A percentile compares a stretch with the other conserved stretches of the same genome.
Conservation (phyloP, 2,888 invertebrate species). For the Keiferia lycopersicella region DNA sequence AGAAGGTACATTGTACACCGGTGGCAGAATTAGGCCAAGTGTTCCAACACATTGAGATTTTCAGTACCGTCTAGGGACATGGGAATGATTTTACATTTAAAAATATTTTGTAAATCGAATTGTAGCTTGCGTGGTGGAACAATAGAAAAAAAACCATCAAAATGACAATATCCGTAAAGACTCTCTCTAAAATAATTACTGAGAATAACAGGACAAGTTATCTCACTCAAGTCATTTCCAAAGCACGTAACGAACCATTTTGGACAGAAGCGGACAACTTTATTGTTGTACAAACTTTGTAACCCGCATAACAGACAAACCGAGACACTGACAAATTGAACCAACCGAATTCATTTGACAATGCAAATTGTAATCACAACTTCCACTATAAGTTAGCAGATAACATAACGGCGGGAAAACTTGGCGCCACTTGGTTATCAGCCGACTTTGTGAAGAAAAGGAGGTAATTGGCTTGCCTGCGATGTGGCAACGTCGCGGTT, state of each 20-base stretch:
- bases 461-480: too few relatives aligned
- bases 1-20: too few relatives aligned
- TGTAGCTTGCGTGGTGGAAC: too few relatives aligned
- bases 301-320: slow-evolving; percentile 18
- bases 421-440: slow-evolving; percentile 29
- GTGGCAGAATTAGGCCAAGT: slow-evolving; percentile 58
- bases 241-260: slow-evolving; percentile 14
- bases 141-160: too few relatives aligned
- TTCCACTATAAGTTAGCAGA: slow-evolving; percentile 26
- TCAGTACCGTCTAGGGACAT: slow-evolving; percentile 28
- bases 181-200: too few relatives aligned
- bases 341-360: slow-evolving; percentile 23
- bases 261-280: slow-evolving; percentile 4
- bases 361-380: slow-evolving; percentile 24
- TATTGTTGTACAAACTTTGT: slow-evolving; percentile 13
- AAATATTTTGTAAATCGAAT: too few relatives aligned
- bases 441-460: neutral
- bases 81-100: too few relatives aligned
- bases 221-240: neutral
- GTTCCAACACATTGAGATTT: slow-evolving; percentile 45
- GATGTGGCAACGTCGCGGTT: too few relatives aligned
- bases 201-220: too few relatives aligned
- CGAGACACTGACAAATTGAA: slow-evolving; percentile 22
- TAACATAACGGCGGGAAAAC: slow-evolving; percentile 30
- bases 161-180: too few relatives aligned